Percentiles rank a stretch among this genome's conserved stretches.
These are phyloP conservation scores for Ruditapes philippinarum DNA, from an alignment of 1,140 invertebrate genomes.

Conservation along the genomic window DNA sequence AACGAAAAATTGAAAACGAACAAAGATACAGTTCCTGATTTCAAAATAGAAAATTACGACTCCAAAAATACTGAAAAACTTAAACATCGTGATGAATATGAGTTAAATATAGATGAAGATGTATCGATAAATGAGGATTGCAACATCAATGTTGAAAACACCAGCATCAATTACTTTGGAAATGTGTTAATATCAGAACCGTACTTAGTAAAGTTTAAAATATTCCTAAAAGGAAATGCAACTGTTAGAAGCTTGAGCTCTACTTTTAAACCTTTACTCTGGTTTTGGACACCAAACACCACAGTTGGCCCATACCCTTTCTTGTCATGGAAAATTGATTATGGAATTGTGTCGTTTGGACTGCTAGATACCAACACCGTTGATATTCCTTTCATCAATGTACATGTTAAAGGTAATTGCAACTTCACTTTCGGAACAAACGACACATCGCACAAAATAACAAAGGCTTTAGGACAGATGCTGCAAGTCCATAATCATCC, in stretches of 20 bases:
- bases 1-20: too few species aligned
- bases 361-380: slow-evolving; percentile 24
- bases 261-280: neutral
- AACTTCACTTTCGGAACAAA: neutral
- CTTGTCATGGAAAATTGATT: slow-evolving; percentile 17
- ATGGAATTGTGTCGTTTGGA: slow-evolving; percentile 16
- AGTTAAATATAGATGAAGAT: too few species aligned
- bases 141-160: neutral
- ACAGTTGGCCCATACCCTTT: slow-evolving; percentile 10
- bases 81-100: too few species aligned
- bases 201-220: neutral
- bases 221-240: neutral
- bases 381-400: neutral
- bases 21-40: too few species aligned
- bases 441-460: neutral
- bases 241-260: neutral
- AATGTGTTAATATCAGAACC: neutral
- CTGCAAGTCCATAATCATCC: neutral
- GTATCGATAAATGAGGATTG: too few species aligned
- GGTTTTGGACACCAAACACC: slow-evolving; percentile 34
- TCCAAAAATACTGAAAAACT: too few species aligned
- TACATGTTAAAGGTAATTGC: neutral
- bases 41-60: too few species aligned
- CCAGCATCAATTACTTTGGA: neutral
- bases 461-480: neutral